A percentile compares a stretch with the other conserved stretches of the same genome.
These are phyloP conservation scores for Phalacrocorax pelagicus DNA, from an alignment of 2,113 vertebrate genomes.

Conservation along the genomic window DNA sequence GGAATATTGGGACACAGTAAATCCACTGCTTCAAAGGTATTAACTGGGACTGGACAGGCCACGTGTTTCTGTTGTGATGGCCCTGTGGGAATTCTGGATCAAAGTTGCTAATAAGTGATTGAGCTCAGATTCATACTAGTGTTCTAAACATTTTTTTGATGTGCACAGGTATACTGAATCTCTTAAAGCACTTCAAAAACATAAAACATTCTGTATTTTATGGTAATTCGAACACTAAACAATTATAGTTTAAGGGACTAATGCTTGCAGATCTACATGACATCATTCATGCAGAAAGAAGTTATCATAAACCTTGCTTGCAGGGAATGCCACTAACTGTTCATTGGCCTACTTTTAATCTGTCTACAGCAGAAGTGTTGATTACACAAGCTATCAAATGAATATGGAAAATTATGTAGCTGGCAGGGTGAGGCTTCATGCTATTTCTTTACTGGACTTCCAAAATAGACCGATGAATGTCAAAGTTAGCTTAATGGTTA, in stretches of 20 bases:
- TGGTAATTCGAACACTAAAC: neutral
- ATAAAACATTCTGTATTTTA: neutral
- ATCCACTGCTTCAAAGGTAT: slow-evolving; percentile 87
- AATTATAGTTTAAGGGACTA: neutral
- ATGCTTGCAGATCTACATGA: neutral
- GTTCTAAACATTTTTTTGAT: neutral
- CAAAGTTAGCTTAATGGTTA: neutral
- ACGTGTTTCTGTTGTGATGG: neutral
- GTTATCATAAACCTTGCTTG: neutral
- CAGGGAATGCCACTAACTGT: neutral
- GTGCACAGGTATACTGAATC: neutral
- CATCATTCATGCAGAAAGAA: neutral
- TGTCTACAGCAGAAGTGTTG: neutral
- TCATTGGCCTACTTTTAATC: neutral
- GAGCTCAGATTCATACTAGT: neutral
- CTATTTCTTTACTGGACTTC: neutral
- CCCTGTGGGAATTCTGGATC: neutral
- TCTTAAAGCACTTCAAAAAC: neutral
- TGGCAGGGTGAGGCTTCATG: neutral
- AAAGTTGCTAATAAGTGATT: neutral
- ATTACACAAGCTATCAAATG: neutral
- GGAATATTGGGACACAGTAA: slow-evolving; percentile 83
- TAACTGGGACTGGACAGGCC: neutral
- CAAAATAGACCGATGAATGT: neutral
- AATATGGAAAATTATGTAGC: neutral